A percentile compares a stretch with the other conserved stretches of the same genome.
Conservation (phyloP, 1,140 invertebrate genomes). For the Anoplolepis gracilipes region DNA sequence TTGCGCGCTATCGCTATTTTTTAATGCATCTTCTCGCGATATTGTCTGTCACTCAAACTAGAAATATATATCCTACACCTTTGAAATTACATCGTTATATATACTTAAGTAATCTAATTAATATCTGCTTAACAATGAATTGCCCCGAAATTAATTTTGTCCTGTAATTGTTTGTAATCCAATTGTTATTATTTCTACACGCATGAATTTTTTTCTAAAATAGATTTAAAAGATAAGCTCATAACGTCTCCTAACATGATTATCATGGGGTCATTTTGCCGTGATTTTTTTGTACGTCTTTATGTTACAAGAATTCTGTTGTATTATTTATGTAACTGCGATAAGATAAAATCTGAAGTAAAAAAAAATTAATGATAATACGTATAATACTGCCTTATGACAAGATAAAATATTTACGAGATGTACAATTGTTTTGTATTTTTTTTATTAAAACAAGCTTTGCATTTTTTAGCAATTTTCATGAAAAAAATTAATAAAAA, state of each 20-base stretch:
- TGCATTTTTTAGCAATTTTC: no score
- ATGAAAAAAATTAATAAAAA: not conserved
- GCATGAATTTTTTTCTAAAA: no score
- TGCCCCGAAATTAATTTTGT: not conserved
- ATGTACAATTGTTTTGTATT: not conserved
- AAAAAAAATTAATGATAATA: not conserved
- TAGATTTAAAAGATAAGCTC: no score
- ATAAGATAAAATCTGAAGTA: slow-evolving; percentile 45
- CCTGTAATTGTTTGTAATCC: no score
- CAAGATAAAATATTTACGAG: not conserved
- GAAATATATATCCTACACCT: no score
- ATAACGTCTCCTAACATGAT: no score
- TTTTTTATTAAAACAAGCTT: not conserved
- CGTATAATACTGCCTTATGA: not conserved
- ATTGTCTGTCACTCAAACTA: no score
- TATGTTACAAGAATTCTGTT: not conserved
- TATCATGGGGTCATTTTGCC: no score
- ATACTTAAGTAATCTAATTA: not conserved
- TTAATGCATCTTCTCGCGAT: no score
- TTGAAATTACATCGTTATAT: no score
- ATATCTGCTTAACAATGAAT: not conserved
- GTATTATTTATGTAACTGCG: not conserved
- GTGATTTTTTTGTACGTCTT: not conserved
- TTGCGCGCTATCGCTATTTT: no score
- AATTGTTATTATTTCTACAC: not conserved